Base-by-base conservation (phyloP, 2,888 invertebrate genomes). In the Tenthredo livida region DNA sequence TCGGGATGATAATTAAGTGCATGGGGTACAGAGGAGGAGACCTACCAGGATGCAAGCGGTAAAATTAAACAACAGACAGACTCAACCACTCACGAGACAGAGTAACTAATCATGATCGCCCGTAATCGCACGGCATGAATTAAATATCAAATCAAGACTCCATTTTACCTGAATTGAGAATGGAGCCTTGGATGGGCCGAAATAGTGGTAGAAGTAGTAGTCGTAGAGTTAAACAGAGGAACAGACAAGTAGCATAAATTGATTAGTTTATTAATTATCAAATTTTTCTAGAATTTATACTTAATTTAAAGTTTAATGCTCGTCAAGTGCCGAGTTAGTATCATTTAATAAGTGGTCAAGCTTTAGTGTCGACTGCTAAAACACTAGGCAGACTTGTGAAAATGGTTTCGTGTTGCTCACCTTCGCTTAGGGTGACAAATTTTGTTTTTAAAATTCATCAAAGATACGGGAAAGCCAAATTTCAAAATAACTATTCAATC, bases 101-200 rank as follows among this genome's bases (percentile, higher is more conserved):
- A 90, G 90, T 87, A 89, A 73, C 90, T 91, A 90, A 89, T 91
- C 87, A 90, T 90, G 89, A 89, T 88, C 88, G 89, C 89, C 89
- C 84, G 77, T 84, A 75, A 82, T 70, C 87, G 85, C 87, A 89
- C 88, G 89, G 90, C 89, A 87, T 90, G 89, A 89, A 90, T 90
- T 88, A 90, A 90, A 90, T 90, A 91, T 90, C 89, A 91, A 89
- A 92, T 92, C 94, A 95, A 95, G 95, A 94, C 95, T 95, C 95
- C 95, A 94, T 95, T 96, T 97, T 97, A 97, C 97, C 97, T 97
- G 97, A 96, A 95, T 90, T 92, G 89, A 97, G 95, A 96, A 97
- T 96, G 95, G 97, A 96, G 96, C 96, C 96, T 96, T 96, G 95
- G 95, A 95, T 95, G 95, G 91, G 96, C 95, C 95, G 95, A 95